A percentile compares a stretch with the other conserved stretches of the same genome.
Conservation (phyloP, 2,113 vertebrate species). For the Leucosticte australis region DNA sequence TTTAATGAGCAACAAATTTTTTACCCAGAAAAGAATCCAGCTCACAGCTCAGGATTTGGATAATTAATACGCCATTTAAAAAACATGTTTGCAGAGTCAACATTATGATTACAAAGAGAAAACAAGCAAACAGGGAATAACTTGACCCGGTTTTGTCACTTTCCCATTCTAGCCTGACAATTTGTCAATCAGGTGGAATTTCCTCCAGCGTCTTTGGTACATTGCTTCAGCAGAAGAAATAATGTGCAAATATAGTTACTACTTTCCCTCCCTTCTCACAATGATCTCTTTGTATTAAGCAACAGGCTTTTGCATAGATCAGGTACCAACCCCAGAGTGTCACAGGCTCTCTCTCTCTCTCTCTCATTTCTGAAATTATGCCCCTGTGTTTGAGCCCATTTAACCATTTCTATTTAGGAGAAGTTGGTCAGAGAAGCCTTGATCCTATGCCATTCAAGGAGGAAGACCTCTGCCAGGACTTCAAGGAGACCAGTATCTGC, state of each 20-base stretch:
- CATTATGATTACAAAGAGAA: background rate
- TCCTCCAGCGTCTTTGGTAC: background rate
- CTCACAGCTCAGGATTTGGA: background rate
- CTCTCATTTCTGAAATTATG: background rate
- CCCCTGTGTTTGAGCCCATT: background rate
- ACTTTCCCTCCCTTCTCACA: constrained; percentile 22
- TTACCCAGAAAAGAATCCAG: constrained; percentile 11
- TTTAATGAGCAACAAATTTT: constrained; percentile 34
- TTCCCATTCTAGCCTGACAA: background rate
- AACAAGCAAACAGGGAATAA: constrained; percentile 18
- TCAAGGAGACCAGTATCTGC: background rate
- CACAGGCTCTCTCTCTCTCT: background rate
- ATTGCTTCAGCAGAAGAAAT: constrained; percentile 34
- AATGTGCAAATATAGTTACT: constrained; percentile 9
- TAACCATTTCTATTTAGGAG: background rate
- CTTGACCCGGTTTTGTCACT: background rate
- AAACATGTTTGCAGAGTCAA: background rate
- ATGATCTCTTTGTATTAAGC: constrained; percentile 52
- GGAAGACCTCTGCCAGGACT: background rate
- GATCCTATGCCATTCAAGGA: background rate
- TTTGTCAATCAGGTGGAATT: constrained; percentile 51
- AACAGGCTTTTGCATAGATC: constrained; percentile 27
- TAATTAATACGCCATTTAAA: constrained; percentile 41
- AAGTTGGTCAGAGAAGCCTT: background rate
- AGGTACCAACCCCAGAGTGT: background rate